Evolutionary conservation across 2,113 vertebrate species (phyloP).

Genomic region (Maccullochella peelii): DNA sequence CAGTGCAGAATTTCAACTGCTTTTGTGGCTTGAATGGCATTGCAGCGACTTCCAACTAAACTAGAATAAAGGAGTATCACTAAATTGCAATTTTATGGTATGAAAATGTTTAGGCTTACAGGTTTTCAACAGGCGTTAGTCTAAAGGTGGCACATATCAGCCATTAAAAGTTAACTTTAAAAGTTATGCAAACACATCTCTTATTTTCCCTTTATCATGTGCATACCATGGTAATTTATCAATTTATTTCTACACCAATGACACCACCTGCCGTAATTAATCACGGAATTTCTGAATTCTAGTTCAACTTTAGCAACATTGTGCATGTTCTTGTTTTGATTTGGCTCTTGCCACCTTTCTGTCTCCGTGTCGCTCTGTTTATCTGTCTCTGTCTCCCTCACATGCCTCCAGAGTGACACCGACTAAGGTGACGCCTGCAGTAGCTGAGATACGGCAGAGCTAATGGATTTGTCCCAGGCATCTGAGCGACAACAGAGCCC

Average conservation of each 20-base stretch:
- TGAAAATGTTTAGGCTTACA: slow-evolving; percentile 1
- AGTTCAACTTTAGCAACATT: background rate
- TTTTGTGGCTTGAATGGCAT: background rate
- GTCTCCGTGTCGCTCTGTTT: slow-evolving; percentile 37
- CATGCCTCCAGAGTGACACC: slow-evolving; percentile 59
- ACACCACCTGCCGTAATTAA: background rate
- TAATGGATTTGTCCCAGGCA: slow-evolving; percentile 82
- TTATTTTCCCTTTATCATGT: background rate
- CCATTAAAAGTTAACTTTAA: slow-evolving; percentile 1
- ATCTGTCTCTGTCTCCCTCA: slow-evolving; percentile 51
- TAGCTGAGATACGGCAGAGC: slow-evolving; percentile 72
- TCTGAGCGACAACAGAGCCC: slow-evolving; percentile 72
- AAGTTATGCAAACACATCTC: background rate
- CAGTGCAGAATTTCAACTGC: background rate
- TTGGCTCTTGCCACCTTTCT: slow-evolving; percentile 27
- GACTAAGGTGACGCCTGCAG: slow-evolving; percentile 71
- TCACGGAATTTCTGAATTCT: background rate
- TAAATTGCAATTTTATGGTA: background rate
- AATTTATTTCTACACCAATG: background rate
- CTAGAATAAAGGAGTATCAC: background rate
- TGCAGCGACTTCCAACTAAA: background rate
- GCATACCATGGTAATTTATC: background rate
- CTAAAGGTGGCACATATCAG: background rate
- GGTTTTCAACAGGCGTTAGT: background rate
- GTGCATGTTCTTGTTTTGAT: slow-evolving; percentile 12